Base-by-base conservation (phyloP, 2,888 invertebrate species). In the Melanostoma mellinum region DNA sequence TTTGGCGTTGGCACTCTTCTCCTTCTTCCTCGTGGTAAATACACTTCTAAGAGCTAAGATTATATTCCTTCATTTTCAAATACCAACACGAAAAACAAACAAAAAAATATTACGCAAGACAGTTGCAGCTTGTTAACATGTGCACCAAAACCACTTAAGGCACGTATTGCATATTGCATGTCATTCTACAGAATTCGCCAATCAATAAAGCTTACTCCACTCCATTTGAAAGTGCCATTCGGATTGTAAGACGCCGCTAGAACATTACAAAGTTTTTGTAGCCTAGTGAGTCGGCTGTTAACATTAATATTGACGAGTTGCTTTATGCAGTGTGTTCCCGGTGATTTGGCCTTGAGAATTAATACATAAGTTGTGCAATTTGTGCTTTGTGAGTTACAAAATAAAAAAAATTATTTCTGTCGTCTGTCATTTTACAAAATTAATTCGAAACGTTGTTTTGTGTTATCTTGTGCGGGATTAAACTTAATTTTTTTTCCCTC, bases 161-260 rank as follows among this genome's bases (percentile, higher is more conserved):
- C 84, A 79, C 75, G 71, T 71, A 71, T 50, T 74, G 75, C 74
- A 42, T 53, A 55, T 42, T 67, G 53, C 53, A 84, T 74, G 71
- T 67, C 65, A 74, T 71, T 84, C 60, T 55, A 42, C 44, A 53
- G 74, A 79, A 67, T 50, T 79, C 44, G 58, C 74, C 73, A 69
- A 84, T 74, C 79, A 79, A 79, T 84, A 79, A 61, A 84, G 60
- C 65, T 75, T 20, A 75, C 50, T 75, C 60, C 65, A 78, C 33
- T 71, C 40, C 20, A 50, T 61, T 48, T n/a, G 63, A 55, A 20
- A 48, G 65, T 71, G 84, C 60, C 74, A 71, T 48, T 71, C 73
- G 78, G 71, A 48, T 78, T 68, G 67, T 55, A 44, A 84, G 84
- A 71, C 56, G 74, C 44, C 77, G 69, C 50, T 46, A 65, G 74